A percentile compares a stretch with the other conserved stretches of the same genome.
Evolutionary conservation across 2,888 invertebrate genomes (phyloP).

Genomic region (Plutella xylostella): DNA sequence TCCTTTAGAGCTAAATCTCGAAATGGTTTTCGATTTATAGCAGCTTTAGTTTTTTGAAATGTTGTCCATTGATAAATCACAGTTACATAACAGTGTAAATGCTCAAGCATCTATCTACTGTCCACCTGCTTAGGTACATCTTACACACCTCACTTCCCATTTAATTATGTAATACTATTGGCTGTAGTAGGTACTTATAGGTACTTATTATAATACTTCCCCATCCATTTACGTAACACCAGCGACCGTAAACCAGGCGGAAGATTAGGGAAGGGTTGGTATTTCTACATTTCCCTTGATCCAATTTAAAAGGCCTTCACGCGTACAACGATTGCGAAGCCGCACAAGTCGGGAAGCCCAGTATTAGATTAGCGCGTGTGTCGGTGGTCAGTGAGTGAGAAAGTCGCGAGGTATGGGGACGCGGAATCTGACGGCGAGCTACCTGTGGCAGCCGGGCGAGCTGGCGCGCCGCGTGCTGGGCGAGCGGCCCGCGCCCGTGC

Average conservation of each 20-base stretch:
- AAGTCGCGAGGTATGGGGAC: conserved; percentile 48
- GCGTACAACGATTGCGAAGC: conserved; percentile 42
- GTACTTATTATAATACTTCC: no score
- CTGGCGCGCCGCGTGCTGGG: conserved; percentile 57
- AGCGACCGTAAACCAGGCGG: not conserved
- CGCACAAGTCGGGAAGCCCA: conserved; percentile 52
- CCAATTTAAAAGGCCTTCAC: conserved; percentile 43
- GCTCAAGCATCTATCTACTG: no score
- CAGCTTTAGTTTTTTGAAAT: no score
- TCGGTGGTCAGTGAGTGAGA: conserved; percentile 6
- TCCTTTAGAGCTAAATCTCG: no score
- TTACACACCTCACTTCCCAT: no score
- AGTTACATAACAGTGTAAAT: no score
- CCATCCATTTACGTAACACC: no score
- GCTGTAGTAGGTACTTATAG: no score
- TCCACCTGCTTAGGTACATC: no score
- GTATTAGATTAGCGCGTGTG: conserved; percentile 48
- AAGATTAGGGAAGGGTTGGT: not conserved
- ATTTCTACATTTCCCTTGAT: conserved; percentile 25
- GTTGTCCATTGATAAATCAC: no score
- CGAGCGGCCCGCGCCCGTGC: conserved; percentile 54
- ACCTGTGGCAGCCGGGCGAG: conserved; percentile 63
- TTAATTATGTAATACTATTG: no score
- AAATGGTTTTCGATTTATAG: no score
- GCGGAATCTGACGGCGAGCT: conserved; percentile 60